These are phyloP conservation scores for Drosophila kikkawai DNA, from an alignment of 1,140 invertebrate species.

Conservation along the genomic window DNA sequence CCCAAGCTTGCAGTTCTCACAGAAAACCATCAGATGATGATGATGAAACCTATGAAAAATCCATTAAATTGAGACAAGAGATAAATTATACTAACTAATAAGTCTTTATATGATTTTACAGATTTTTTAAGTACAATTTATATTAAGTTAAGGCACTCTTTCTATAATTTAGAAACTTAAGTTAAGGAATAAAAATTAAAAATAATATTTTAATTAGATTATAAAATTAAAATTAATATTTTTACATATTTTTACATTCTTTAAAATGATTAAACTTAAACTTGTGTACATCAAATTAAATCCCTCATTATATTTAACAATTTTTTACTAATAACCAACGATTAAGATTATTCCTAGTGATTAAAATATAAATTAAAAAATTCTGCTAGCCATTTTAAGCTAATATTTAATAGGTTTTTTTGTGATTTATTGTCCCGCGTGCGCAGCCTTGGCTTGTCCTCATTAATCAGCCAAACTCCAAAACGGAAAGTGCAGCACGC, in stretches of 20 bases:
- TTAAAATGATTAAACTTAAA: neutral
- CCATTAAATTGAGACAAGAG: neutral
- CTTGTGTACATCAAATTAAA: neutral
- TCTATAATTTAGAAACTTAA: no score
- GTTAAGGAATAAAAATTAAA: no score
- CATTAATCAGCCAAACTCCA: conserved; percentile 66
- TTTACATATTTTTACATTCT: neutral
- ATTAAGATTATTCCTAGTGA: conserved; percentile 12
- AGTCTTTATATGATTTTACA: neutral
- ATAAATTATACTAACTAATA: neutral
- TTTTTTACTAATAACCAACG: neutral
- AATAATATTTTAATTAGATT: no score
- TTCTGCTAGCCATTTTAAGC: conserved; percentile 12
- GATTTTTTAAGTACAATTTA: neutral
- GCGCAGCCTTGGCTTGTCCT: conserved; percentile 40
- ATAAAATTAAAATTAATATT: no score
- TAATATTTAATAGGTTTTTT: conserved; percentile 15
- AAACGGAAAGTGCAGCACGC: conserved; percentile 46
- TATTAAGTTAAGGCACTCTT: no score
- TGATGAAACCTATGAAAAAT: conserved; percentile 6
- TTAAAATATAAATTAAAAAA: conserved; percentile 16
- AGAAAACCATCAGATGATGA: neutral
- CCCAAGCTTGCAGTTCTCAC: conserved; percentile 17
- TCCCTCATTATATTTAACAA: neutral
- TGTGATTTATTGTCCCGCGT: conserved; percentile 35